Percentiles rank a stretch among this genome's conserved stretches.
Conservation (phyloP, 2,797 vertebrate genomes). For the Triplophysa bombifrons region DNA sequence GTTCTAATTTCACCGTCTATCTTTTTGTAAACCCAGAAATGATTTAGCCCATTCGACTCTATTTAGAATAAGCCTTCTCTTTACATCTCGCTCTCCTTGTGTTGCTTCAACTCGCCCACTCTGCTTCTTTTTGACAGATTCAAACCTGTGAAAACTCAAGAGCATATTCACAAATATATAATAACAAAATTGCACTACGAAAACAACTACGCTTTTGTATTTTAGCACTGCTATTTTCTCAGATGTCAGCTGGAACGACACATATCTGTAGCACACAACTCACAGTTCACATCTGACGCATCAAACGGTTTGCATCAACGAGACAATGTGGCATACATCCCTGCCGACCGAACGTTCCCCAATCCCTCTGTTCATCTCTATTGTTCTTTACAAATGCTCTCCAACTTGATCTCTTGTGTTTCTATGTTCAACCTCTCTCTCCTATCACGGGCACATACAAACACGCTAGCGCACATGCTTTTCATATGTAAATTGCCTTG, state of each 20-base stretch:
- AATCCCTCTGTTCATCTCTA: slow-evolving; percentile 16
- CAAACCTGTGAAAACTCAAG: slow-evolving; percentile 50
- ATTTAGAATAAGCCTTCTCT: slow-evolving; percentile 55
- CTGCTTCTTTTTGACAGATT: slow-evolving; percentile 55
- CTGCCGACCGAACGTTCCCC: background rate
- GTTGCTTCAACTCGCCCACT: background rate
- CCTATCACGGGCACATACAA: slow-evolving; percentile 30
- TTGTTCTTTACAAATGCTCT: slow-evolving; percentile 45
- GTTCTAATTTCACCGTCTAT: slow-evolving; percentile 38
- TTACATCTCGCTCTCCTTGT: slow-evolving; percentile 28
- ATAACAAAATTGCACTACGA: background rate
- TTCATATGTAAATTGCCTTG: slow-evolving; percentile 63
- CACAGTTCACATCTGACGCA: slow-evolving; percentile 7
- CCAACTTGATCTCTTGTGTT: slow-evolving; percentile 55
- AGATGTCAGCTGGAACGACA: background rate
- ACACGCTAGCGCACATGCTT: slow-evolving; percentile 41
- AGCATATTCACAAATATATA: background rate
- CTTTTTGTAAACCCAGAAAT: slow-evolving; percentile 48
- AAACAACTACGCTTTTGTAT: background rate
- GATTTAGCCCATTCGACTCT: slow-evolving; percentile 57
- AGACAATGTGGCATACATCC: slow-evolving; percentile 13
- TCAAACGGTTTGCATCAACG: background rate
- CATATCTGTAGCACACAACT: slow-evolving; percentile 1
- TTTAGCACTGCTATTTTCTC: background rate
- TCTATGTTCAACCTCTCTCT: slow-evolving; percentile 51